Evolutionary conservation across 2,113 vertebrate species (phyloP).

Genomic region (Protobothrops mucrosquamatus): DNA sequence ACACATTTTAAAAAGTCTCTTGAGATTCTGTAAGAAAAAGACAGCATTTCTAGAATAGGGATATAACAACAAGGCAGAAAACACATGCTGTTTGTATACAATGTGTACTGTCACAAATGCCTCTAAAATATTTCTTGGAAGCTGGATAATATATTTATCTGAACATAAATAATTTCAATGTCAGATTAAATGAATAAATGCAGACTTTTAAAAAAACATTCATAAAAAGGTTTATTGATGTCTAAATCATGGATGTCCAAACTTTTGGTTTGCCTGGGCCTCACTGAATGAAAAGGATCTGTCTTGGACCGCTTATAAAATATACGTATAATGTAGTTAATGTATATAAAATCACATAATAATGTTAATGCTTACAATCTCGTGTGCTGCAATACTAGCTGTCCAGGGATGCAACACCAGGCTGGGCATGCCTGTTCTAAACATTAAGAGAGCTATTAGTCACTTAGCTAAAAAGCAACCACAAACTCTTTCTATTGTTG

Average conservation of each 20-base stretch:
- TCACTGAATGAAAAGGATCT: neutral
- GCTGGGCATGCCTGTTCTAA: neutral
- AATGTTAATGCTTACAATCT: neutral
- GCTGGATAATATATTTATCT: conserved; percentile 28
- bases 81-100: conserved; percentile 17
- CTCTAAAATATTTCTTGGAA: conserved; percentile 35
- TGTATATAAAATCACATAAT: neutral
- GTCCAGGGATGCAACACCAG: neutral
- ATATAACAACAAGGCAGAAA: conserved; percentile 22
- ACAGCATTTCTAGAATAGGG: conserved; percentile 6
- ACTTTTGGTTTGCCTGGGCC: neutral
- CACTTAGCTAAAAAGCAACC: neutral
- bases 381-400: neutral
- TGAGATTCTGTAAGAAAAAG: neutral
- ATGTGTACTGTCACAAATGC: conserved; percentile 29
- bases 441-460: neutral
- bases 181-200: conserved; percentile 30
- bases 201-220: conserved; percentile 20
- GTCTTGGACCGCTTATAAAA: neutral
- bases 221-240: neutral
- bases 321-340: neutral
- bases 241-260: neutral
- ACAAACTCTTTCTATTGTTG: neutral
- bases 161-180: neutral
- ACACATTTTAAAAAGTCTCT: conserved; percentile 21